phyloP scores from a whole-genome alignment of 1,140 invertebrate species.

The Zaprionus camerounensis region DNA sequence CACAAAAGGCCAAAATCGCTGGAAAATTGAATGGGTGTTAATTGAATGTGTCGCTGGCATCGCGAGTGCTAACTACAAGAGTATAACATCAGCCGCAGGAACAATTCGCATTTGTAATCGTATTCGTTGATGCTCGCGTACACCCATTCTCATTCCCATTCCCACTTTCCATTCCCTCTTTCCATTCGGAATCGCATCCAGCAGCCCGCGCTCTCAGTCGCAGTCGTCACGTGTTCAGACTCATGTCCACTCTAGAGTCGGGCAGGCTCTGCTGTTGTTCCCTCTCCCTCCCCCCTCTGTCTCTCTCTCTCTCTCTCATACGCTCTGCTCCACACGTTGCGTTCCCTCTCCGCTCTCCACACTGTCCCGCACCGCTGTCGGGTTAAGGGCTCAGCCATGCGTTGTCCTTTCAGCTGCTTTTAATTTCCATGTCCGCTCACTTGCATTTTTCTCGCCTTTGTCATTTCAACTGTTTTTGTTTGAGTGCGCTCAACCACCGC shows the following conservation, averaged over 20 bases:
- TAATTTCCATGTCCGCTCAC: constrained; percentile 50
- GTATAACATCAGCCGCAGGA: constrained; percentile 38
- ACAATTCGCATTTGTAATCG: constrained; percentile 29
- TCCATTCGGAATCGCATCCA: neutral
- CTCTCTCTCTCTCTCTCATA: neutral
- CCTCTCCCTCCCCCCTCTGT: neutral
- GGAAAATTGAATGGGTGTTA: constrained; percentile 67
- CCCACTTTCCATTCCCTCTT: neutral
- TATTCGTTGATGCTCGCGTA: neutral
- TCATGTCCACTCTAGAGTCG: constrained; percentile 24
- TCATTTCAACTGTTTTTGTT: constrained; percentile 58
- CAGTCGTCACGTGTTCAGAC: constrained; percentile 30
- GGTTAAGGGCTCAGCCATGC: constrained; percentile 41
- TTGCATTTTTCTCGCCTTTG: constrained; percentile 54
- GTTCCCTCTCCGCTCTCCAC: neutral
- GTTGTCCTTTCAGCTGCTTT: constrained; percentile 55
- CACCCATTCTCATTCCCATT: constrained; percentile 11
- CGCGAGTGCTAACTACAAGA: constrained; percentile 30
- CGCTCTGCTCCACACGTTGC: neutral
- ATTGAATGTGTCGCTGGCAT: constrained; percentile 51
- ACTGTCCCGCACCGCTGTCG: neutral
- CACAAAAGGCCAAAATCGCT: constrained; percentile 61
- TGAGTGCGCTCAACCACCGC: constrained; percentile 54
- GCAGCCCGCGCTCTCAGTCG: neutral
- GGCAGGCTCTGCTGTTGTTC: neutral